These are phyloP conservation scores for Sanderia malayensis DNA, from an alignment of 30 jellyfish, hydroid and myxozoan genomes.

Conservation along the genomic window DNA sequence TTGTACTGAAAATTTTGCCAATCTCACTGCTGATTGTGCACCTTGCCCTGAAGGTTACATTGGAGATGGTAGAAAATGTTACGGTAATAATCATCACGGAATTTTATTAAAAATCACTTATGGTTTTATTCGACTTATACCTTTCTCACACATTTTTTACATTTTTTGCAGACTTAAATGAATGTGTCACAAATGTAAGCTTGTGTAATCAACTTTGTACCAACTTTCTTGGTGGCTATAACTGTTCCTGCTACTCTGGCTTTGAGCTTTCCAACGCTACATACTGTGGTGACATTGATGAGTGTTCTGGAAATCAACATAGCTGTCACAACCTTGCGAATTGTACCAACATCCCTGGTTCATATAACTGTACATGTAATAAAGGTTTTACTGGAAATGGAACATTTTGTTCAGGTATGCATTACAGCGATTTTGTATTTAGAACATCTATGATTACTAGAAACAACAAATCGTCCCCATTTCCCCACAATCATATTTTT, in stretches of 20 bases:
- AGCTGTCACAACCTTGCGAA: background rate
- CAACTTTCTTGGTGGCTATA: conserved; percentile 31
- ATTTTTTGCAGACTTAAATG: conserved; percentile 32
- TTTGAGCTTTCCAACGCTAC: background rate
- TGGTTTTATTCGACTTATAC: too few species aligned
- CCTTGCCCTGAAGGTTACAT: conserved; percentile 53
- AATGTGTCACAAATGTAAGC: conserved; percentile 23
- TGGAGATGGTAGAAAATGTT: conserved; percentile 75
- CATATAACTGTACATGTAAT: background rate
- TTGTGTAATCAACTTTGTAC: conserved; percentile 26
- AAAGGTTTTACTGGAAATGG: conserved; percentile 1
- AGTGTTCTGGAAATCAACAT: background rate
- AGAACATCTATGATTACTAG: too few species aligned
- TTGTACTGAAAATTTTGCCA: conserved; percentile 36
- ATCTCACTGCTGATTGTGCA: conserved; percentile 35
- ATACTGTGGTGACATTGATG: conserved; percentile 26
- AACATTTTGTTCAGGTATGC: conserved; percentile 1
- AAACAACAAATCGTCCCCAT: too few species aligned
- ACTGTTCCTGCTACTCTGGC: conserved; percentile 36
- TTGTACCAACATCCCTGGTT: conserved; percentile 1
- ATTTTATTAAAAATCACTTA: too few species aligned
- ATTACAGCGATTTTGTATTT: too few species aligned
- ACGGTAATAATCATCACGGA: conserved; percentile 22
- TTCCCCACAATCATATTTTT: background rate
- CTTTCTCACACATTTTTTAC: too few species aligned